Base-by-base conservation (phyloP, 2,888 invertebrate species). In the Tetramorium bicarinatum region DNA sequence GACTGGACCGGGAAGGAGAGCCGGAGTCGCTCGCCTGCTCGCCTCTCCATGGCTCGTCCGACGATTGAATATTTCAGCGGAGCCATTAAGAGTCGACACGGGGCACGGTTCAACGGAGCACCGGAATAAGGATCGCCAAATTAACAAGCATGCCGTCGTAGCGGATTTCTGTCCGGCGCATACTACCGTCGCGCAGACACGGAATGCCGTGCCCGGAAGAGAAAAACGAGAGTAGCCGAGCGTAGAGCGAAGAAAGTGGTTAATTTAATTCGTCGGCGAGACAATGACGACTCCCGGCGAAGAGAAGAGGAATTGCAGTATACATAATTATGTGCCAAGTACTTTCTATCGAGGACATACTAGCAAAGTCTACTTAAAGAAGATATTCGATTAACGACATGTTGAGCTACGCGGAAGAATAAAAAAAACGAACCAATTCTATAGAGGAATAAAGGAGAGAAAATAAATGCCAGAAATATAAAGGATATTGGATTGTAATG, bases 31-130 rank as follows among this genome's bases (percentile, higher is more conserved):
- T 72, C 79, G 74, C 47, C 44, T 25, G 56, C 13, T 56, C 56
- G 34, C 25, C 52, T 34, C 56, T 47, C 25, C 52, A 29, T 3
- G 71, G n/a, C 41, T 67, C 34, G 41, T 67, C 72, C 34, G 49
- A 72, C 88, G 90, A 86, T 88, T 85, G 85, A 91, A 86, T 81
- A 84, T 89, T 84, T 83, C 64, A 67, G 64, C 67, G 56, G 8
- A 74, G 67, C 79, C 88, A 88, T 91, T 89, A 88, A 88, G 88
- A 91, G 89, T 90, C 84, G 83, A 82, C 54, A 69, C 85, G 38
- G 72, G 47, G 47, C 21, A 79, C 74, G 79, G 79, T 74, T 74
- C 34, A 79, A 79, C 74, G 74, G 25, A 25, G 74, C 74, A 47
- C 59, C 2, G 79, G 47, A 72, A 79, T 74, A 74, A 79, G 79